These are phyloP conservation scores for Craseonycteris thonglongyai DNA, from an alignment of 2,113 vertebrate genomes.

Conservation along the genomic window DNA sequence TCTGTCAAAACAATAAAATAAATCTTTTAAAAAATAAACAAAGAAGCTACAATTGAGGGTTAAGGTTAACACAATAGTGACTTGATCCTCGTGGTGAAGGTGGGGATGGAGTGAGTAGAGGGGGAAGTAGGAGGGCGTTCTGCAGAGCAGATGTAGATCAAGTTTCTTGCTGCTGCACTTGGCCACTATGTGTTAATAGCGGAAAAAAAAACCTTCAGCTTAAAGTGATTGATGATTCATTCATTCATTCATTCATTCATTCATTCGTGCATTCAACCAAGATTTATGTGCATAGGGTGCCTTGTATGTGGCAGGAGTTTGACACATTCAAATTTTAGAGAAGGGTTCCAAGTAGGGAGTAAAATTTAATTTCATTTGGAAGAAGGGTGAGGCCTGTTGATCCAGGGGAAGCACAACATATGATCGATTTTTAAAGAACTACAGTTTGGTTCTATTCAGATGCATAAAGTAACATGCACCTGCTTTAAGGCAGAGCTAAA, in stretches of 20 bases:
- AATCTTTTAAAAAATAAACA: too few relatives aligned
- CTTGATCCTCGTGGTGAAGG: neutral
- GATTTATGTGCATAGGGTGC: neutral
- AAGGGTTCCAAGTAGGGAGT: neutral
- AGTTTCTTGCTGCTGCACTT: neutral
- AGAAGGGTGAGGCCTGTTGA: neutral
- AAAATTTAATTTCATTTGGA: neutral
- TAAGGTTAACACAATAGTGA: neutral
- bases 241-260: neutral
- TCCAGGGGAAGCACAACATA: neutral
- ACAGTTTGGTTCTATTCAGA: slow-evolving; percentile 19
- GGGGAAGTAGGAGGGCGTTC: neutral
- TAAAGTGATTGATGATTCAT: neutral
- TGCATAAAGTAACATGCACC: slow-evolving; percentile 11
- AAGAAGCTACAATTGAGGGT: neutral
- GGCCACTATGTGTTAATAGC: neutral
- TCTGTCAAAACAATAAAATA: too few relatives aligned
- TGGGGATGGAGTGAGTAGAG: neutral
- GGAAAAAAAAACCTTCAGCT: neutral
- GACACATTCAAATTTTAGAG: slow-evolving; percentile 8
- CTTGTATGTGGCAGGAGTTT: neutral
- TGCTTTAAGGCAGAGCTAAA: neutral
- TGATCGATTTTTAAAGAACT: slow-evolving; percentile 48
- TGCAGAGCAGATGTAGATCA: neutral
- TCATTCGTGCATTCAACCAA: neutral